phyloP scores from a whole-genome alignment of 2,113 vertebrate genomes.

The Dasyornis broadbenti region DNA sequence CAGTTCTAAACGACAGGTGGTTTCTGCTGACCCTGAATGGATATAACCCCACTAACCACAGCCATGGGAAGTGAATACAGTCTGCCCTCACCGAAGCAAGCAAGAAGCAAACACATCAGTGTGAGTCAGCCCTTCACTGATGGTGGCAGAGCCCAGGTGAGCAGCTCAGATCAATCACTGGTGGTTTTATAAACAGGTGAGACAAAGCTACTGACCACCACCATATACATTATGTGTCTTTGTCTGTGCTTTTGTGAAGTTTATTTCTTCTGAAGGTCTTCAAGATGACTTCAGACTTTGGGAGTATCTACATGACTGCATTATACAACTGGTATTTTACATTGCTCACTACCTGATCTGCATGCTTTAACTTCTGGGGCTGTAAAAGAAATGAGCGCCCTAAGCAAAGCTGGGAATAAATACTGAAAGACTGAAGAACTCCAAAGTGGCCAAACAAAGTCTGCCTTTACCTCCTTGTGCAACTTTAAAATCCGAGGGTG shows the following conservation, averaged over 20 bases:
- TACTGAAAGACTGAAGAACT: background rate
- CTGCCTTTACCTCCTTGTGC: background rate
- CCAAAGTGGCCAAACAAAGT: background rate
- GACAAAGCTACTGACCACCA: background rate
- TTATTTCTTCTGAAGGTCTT: background rate
- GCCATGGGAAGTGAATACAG: too few species aligned
- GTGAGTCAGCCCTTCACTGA: background rate
- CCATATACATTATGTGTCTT: rapidly evolving
- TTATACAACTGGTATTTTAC: background rate
- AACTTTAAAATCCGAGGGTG: background rate
- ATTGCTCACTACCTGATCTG: background rate
- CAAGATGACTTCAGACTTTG: background rate
- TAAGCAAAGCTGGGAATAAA: background rate
- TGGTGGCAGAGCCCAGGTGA: background rate
- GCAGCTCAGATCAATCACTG: background rate
- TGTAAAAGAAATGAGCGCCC: background rate
- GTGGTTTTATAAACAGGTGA: background rate
- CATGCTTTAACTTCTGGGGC: background rate
- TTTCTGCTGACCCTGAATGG: background rate
- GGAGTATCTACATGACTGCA: background rate
- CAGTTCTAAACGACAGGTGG: background rate
- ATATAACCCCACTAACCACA: background rate
- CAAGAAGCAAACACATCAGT: background rate
- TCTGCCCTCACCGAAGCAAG: background rate
- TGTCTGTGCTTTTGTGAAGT: background rate